Evolutionary conservation across 2,797 vertebrate genomes (phyloP), one percentile per base, ranked within the genome.

Genomic region (Epinephelus malabaricus): DNA sequence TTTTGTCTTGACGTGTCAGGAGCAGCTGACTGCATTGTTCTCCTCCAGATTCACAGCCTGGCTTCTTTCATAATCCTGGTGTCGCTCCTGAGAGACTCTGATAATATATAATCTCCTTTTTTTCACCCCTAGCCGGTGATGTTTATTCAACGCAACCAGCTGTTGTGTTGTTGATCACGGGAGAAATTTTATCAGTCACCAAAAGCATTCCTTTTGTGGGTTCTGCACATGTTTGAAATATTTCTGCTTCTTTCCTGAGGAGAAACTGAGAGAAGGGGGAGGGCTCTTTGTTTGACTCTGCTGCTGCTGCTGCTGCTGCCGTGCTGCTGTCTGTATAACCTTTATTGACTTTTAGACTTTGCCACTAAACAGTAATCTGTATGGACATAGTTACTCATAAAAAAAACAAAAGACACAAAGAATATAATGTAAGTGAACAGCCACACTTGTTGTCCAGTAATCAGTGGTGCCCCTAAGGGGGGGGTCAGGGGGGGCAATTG

Each of bases 21-120:
- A 94, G 93, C 94, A 95, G 93, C 92, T 95, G 94, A 95, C 93
- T 85, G 79, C 90, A 92, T 95, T 95, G 94, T 95, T 93, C 86
- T 86, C 72, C 72, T 74, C 30, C 78, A 82, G 90, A 91, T 90
- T 91, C 90, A 82, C 91, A 82, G 88, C 66, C 80, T 70, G 73
- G 59, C 79, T 89, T 83, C 90, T 90, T 94, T 82, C 80, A 89
- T 91, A 87, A 90, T 85, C 79, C 79, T 4, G 79, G 71, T 82
- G 83, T 87, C 27, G 54, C 60, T 81, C 76, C 85, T 82, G 85
- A 92, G 85, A 88, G 79, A 79, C 89, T 67, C 81, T 82, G 84
- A 91, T 90, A 83, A 83, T 88, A 82, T 80, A 82, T 87, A 84
- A 91, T 91, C 83, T 87, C 67, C 75, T 58, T 25, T 58, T 25